Base-by-base conservation (phyloP, 1,140 invertebrate genomes). In the Steinernema feltiae region DNA sequence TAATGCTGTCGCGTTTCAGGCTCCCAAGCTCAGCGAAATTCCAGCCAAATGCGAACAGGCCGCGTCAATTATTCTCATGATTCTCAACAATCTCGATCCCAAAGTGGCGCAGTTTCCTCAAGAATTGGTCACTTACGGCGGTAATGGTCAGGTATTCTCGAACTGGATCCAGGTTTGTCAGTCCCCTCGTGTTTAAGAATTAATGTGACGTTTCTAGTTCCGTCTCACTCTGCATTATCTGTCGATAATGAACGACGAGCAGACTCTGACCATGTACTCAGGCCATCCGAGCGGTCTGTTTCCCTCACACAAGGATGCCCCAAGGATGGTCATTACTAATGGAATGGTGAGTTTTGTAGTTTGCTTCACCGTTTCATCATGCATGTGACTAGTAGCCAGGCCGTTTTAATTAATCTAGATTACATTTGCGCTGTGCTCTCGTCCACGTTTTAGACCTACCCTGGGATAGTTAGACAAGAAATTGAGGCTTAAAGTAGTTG, bases 121-220 rank as follows among this genome's bases (percentile, higher is more conserved):
- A 46, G 89, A 89, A 81, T 82, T 90, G 17, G 85, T 91, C 12
- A 91, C 90, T 3, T 91, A 92, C 84, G 91, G 91, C 12, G 90
- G 90, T 18, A 92, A 92, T 85, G 91, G 91, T 1, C 91, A 92
- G 85, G 91, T 91, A 0, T 90, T 91, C 80, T 90, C 90, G 1
- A 92, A 92, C 81, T 91, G 91, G 91, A 90, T 90, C 1, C 91
- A 91, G 87, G 90, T 91, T 82, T 15, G 71, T 24, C 30, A 70
- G 29, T 27, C 18, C 77, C 53, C 30, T 12, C 35, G 29, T 48
- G 18, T 21, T 32, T 35, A 21, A 74, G 21, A 41, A 32, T 75
- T 73, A 69, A 35, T 46, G 46, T 77, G 69, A 77, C 70, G 32
- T 48, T 78, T 85, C 53, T 82, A 91, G 90, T 92, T 92, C 85